A percentile compares a stretch with the other conserved stretches of the same genome.
These are phyloP conservation scores for Coracias cyanogaster DNA, from an alignment of 2,797 vertebrate species.

Conservation along the genomic window DNA sequence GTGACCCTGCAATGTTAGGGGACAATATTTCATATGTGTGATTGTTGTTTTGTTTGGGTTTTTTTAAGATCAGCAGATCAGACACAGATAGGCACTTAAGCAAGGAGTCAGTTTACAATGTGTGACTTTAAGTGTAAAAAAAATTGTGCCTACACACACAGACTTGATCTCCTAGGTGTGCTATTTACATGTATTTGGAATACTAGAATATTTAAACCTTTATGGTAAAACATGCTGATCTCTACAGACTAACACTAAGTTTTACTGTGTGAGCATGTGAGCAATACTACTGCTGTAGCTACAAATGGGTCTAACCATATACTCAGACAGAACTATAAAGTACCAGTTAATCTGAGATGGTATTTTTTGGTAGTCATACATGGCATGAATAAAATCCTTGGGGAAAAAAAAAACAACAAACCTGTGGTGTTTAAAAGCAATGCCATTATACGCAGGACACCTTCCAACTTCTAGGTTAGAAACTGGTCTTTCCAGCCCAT, in stretches of 20 bases:
- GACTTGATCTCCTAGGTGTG: not conserved
- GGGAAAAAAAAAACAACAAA: fast-evolving
- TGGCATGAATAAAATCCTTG: not conserved
- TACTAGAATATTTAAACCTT: not conserved
- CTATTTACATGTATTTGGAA: not conserved
- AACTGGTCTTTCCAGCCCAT: not conserved
- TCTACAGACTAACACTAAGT: not conserved
- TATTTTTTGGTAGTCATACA: not conserved
- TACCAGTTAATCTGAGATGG: not conserved
- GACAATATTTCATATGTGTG: not conserved
- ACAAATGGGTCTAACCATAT: not conserved
- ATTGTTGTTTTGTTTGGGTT: not conserved
- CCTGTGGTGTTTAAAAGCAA: not conserved
- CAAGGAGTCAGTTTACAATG: not conserved
- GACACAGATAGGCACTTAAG: not conserved
- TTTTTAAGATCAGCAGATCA: not conserved
- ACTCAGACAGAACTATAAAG: not conserved
- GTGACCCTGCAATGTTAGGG: not conserved
- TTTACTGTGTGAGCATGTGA: not conserved
- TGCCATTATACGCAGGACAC: not conserved
- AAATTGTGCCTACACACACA: not conserved
- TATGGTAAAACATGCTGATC: not conserved
- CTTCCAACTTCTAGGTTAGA: not conserved
- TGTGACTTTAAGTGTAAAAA: not conserved
- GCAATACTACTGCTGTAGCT: not conserved